Evolutionary conservation across 1,140 invertebrate genomes (phyloP).

Genomic region (Penaeus chinensis): DNA sequence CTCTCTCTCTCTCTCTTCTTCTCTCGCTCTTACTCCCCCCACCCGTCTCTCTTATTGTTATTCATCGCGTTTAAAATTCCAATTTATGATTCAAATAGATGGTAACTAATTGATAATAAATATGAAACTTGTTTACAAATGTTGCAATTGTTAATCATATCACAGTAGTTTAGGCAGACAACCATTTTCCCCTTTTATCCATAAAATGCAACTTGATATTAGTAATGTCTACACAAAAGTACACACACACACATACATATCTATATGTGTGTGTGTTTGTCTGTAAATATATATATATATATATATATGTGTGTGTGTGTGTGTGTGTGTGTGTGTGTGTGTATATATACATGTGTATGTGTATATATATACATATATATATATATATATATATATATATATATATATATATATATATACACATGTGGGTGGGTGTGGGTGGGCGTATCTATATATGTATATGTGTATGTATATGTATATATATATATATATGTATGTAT

Average conservation of each 20-base stretch:
- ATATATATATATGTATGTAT: slow-evolving; percentile 13
- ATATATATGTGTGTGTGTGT: neutral
- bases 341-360: neutral
- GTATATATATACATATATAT: neutral
- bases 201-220: too few species aligned
- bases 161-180: too few species aligned
- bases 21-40: too few species aligned
- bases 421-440: neutral
- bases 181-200: too few species aligned
- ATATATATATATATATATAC: slow-evolving; percentile 12
- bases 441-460: neutral
- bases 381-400: slow-evolving; percentile 26
- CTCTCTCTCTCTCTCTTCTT: too few species aligned
- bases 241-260: slow-evolving; percentile 12
- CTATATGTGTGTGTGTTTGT: neutral
- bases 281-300: slow-evolving; percentile 13
- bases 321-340: neutral
- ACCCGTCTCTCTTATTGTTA: too few species aligned
- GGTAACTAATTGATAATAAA: too few species aligned
- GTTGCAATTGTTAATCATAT: too few species aligned
- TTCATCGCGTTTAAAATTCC: too few species aligned
- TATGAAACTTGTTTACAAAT: too few species aligned
- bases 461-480: neutral
- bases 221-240: neutral
- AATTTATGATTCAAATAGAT: too few species aligned